Conservation (phyloP, 2,888 invertebrate genomes). For the Epinotia brunnichana region DNA sequence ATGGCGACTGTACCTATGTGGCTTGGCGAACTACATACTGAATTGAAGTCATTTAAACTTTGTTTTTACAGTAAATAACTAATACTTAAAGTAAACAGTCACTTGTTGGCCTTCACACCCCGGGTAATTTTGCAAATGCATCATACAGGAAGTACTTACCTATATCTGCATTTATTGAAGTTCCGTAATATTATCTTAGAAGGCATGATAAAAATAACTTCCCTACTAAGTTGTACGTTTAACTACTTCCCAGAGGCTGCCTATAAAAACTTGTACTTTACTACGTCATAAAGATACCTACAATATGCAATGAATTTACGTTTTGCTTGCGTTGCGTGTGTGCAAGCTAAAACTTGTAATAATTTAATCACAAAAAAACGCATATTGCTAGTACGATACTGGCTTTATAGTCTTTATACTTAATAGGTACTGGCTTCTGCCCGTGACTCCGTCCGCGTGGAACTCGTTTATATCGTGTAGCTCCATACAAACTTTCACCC, state of each 20-base stretch:
- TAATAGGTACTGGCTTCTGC: too few species aligned
- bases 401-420: too few species aligned
- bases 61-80: too few species aligned
- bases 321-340: not conserved
- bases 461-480: too few species aligned
- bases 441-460: too few species aligned
- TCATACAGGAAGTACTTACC: conserved; percentile 13
- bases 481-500: too few species aligned
- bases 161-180: not conserved
- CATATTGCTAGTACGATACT: not conserved
- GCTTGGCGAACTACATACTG: too few species aligned
- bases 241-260: conserved; percentile 11
- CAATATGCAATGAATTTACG: not conserved
- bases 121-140: conserved; percentile 9
- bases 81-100: not conserved
- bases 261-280: conserved; percentile 14
- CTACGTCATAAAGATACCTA: not conserved
- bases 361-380: not conserved
- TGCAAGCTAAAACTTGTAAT: not conserved
- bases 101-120: not conserved
- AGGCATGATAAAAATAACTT: conserved; percentile 21
- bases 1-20: too few species aligned
- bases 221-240: conserved; percentile 12
- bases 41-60: too few species aligned
- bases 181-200: conserved; percentile 21